phyloP scores from a whole-genome alignment of 2,888 invertebrate species.

The Folsomia manolachei region DNA sequence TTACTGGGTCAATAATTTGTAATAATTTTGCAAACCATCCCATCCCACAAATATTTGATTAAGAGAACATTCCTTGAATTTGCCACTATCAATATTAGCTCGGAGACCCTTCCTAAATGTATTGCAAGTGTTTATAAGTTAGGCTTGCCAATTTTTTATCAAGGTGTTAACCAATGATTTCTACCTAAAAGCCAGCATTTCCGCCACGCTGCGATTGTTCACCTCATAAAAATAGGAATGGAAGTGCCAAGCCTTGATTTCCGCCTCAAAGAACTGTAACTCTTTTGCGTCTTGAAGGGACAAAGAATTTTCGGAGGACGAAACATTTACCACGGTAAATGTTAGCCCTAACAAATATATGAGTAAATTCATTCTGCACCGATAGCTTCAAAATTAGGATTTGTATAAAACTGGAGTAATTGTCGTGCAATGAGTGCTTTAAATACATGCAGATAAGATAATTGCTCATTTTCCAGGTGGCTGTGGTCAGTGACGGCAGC shows the following conservation, averaged over 20 bases:
- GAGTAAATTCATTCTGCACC: too few species aligned
- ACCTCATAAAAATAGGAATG: neutral
- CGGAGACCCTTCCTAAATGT: neutral
- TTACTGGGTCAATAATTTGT: neutral
- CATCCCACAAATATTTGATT: neutral
- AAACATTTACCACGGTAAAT: too few species aligned
- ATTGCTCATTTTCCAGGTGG: too few species aligned
- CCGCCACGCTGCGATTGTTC: neutral
- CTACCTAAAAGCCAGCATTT: neutral
- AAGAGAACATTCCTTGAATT: neutral
- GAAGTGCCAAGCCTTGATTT: neutral
- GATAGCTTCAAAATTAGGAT: too few species aligned
- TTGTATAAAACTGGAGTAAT: too few species aligned
- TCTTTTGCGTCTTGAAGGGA: neutral
- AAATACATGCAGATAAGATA: too few species aligned
- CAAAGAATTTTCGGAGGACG: neutral
- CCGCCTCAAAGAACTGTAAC: neutral
- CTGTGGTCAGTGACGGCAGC: too few species aligned
- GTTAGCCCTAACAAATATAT: too few species aligned
- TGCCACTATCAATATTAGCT: neutral
- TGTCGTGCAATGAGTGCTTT: too few species aligned
- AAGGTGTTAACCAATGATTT: neutral
- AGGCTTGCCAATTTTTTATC: neutral
- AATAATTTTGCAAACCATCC: too few species aligned
- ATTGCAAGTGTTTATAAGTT: neutral